Conservation (phyloP, 2,888 invertebrate genomes). For the Drosophila hamatofila region DNA sequence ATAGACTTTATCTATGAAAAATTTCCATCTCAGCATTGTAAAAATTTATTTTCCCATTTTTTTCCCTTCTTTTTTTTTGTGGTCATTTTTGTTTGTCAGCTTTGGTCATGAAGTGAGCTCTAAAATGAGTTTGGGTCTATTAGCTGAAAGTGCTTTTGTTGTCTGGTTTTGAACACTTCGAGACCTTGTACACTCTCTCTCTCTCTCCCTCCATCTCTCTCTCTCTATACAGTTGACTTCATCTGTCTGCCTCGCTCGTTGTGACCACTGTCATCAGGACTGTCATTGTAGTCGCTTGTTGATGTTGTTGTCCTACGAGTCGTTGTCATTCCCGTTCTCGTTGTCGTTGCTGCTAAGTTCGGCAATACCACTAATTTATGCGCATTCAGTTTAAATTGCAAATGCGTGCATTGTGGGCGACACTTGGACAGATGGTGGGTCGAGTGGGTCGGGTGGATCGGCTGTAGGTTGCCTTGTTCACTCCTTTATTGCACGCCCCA, state of each 20-base stretch:
- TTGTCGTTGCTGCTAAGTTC: conserved; percentile 34
- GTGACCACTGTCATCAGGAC: conserved; percentile 31
- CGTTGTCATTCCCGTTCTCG: conserved; percentile 8
- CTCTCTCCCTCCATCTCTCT: too few relatives aligned
- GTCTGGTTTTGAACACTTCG: background rate
- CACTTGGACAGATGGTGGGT: conserved; percentile 11
- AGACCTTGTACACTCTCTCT: background rate
- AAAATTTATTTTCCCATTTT: background rate
- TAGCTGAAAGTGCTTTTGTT: conserved; percentile 6
- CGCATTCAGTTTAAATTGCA: conserved; percentile 77
- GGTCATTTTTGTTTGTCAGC: background rate
- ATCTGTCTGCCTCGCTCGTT: background rate
- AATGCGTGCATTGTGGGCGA: conserved; percentile 65
- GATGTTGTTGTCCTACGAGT: conserved; percentile 6
- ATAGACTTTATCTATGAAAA: background rate
- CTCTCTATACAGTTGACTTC: too few relatives aligned
- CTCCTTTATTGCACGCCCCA: conserved; percentile 13
- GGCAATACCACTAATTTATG: conserved; percentile 74
- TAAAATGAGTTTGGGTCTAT: conserved; percentile 5
- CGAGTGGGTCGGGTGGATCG: background rate
- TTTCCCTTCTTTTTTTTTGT: too few relatives aligned
- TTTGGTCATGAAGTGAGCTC: conserved; percentile 7
- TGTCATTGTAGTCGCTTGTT: conserved; percentile 23
- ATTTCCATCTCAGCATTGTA: background rate
- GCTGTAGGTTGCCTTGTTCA: background rate